Evolutionary conservation across 2,797 vertebrate species (phyloP), one percentile per base, ranked within the genome.

Genomic region (Halcyon chelicuti): DNA sequence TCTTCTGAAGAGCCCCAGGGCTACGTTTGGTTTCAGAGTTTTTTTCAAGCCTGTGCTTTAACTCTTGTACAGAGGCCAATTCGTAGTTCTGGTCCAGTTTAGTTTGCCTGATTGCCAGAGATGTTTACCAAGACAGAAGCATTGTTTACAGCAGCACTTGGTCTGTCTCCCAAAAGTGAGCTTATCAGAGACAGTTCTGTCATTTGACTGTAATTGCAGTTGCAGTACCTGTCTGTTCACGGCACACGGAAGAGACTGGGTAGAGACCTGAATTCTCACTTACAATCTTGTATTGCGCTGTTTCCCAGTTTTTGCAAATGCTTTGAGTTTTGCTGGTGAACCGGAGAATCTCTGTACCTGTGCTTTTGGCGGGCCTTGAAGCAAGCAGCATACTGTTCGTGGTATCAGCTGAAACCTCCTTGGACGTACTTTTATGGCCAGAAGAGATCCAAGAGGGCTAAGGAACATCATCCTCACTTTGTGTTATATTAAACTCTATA

Each of bases 351-450:
- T 25, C 7, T 62, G 26, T 82, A 52, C 14, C 29, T 9, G 54
- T 91, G 52, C 29, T 75, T 81, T 85, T 60, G 37, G n/a, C 19
- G 40, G 17, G 31, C 62, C 78, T 81, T 67, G 47, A 46, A 66
- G 62, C 51, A 42, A 82, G 26, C 25, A 29, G 17, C 8, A 4
- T 47, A 7, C 22, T 74, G 39, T n/a, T 77, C 0, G 0, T 44
- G 66, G 1, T 26, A 17, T 29, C 18, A 23, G 9, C 46, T 57
- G 29, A 52, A 78, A 72, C 29, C 7, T 91, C 20, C 10, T 37
- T 80, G 33, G 31, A 15, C 3, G 1, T 83, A 6, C 1, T 76
- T 68, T 3, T 51, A 26, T 76, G 35, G 40, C 54, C 37, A 16
- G 47, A 74, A 86, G 58, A 51, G 52, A 58, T 52, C 16, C 28